Conservation (phyloP, 2,113 vertebrate species). For the Platycercus adscitus region DNA sequence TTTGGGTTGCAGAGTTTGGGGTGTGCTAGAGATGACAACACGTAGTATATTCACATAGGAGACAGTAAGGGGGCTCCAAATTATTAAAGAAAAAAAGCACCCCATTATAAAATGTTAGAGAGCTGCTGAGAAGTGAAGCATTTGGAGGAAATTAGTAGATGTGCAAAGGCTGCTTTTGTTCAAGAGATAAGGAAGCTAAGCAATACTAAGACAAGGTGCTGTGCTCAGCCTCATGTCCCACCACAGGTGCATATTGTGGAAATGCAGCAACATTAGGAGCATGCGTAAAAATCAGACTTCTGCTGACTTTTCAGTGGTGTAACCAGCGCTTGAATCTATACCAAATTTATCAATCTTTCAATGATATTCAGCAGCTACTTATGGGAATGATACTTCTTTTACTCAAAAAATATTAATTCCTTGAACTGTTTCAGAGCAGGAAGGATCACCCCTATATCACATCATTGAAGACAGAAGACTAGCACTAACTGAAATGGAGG, state of each 20-base stretch:
- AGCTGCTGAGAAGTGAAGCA: not conserved
- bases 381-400: not conserved
- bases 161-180: not conserved
- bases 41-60: rapidly evolving
- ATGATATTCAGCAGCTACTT: not conserved
- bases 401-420: not conserved
- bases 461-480: not conserved
- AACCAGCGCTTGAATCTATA: not conserved
- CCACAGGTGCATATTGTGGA: not conserved
- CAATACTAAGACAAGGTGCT: not conserved
- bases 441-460: not conserved
- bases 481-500: not conserved
- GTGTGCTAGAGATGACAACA: not conserved
- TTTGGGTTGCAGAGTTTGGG: not conserved
- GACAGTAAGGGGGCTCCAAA: not conserved
- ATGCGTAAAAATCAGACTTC: not conserved
- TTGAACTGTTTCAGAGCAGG: not conserved
- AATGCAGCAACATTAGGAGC: not conserved
- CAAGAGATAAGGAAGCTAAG: not conserved
- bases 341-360: not conserved
- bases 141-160: not conserved
- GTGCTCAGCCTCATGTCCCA: not conserved
- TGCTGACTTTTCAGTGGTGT: not conserved
- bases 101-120: not conserved
- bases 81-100: not conserved